A percentile compares a stretch with the other conserved stretches of the same genome.
Conservation (phyloP, 2,113 vertebrate genomes). For the Ovibos moschatus region DNA sequence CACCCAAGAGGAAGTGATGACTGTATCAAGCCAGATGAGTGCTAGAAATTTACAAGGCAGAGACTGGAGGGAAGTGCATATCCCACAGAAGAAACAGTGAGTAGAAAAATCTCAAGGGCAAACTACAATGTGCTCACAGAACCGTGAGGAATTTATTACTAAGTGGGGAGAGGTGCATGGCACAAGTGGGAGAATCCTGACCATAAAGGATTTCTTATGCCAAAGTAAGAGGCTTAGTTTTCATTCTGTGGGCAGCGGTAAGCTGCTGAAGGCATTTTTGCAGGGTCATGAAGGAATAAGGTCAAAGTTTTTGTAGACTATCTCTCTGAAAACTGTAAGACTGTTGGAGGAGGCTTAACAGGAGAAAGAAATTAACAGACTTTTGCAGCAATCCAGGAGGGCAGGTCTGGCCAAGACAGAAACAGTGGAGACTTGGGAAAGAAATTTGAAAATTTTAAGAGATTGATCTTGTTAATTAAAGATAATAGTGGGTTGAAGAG, state of each 20-base stretch:
- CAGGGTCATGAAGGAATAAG: neutral
- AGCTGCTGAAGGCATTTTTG: neutral
- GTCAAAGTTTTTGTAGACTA: neutral
- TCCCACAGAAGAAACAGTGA: neutral
- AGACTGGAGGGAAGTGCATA: neutral
- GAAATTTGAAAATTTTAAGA: neutral
- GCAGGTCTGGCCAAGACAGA: too few relatives aligned
- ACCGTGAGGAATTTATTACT: neutral
- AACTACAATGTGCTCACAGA: neutral
- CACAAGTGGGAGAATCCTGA: neutral
- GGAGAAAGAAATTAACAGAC: neutral
- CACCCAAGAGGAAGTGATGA: neutral
- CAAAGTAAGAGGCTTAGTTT: neutral
- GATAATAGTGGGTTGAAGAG: fast-evolving
- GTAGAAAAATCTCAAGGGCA: neutral
- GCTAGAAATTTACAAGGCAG: neutral
- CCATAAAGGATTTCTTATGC: neutral
- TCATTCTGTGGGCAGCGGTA: neutral
- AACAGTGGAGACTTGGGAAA: neutral
- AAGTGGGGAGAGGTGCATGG: fast-evolving
- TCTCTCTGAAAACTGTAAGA: neutral
- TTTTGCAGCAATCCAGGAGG: neutral
- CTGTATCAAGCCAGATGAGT: fast-evolving
- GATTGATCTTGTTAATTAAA: neutral
- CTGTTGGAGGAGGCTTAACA: neutral